Base-by-base conservation (phyloP, 1,140 invertebrate genomes). In the Glomeris maerens region DNA sequence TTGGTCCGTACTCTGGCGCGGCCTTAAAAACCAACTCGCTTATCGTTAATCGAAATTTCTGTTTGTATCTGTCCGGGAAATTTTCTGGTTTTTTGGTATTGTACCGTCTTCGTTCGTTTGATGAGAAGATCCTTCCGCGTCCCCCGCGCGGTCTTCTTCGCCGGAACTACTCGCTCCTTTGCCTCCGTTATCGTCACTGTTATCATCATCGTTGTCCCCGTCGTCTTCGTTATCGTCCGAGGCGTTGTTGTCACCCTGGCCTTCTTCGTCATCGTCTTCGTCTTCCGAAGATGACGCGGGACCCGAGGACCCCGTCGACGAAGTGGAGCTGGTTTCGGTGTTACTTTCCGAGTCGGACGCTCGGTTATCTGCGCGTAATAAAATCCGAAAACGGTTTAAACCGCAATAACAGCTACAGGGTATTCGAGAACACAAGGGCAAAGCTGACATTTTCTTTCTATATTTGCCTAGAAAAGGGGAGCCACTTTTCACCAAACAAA, bases 211-310 rank as follows among this genome's bases (percentile, higher is more conserved):
- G 45, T 55, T 49, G 13, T 48, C 27, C 10, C 39, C 14, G 31
- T 27, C 45, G 38, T 57, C 47, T 20, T 64, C 52, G 38, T 63
- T 63, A 13, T 61, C 58, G 0, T 49, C 49, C 2, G 56, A 55
- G 17, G 66, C 64, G 45, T 60, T 52, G 40, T 52, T 61, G 55
- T 59, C 60, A 45, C 41, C 56, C 45, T 53, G 40, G 47, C 45
- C 42, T 22, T 28, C 40, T 28, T 52, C 50, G 17, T 22, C 31
- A 29, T 20, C 23, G 27, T 42, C 50, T 5, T 50, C 46, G 26
- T 36, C 36, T 20, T 50, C 47, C 3, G 41, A 28, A n/a, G 40
- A 22, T 3, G 36, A 38, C 20, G 25, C 29, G 22, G 39, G 45
- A 3, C 14, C 25, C 21, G 27, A 28, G 22, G 20, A 20, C 44